Conservation (phyloP, 1,140 invertebrate species). For the Lepeophtheirus salmonis region DNA sequence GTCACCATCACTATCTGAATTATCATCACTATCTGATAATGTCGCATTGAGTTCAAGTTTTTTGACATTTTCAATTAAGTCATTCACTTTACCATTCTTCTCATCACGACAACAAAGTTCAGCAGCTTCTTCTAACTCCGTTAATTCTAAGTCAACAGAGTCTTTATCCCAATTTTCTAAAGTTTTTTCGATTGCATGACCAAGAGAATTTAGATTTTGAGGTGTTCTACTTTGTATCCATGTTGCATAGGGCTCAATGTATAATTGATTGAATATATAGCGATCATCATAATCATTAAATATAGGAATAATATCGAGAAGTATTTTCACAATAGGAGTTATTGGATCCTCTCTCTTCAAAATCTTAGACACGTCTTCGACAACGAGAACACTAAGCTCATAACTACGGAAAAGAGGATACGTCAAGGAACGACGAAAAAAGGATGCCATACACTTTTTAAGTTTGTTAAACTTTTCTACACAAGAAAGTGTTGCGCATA, state of each 20-base stretch:
- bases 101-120: not conserved
- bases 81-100: too few species aligned
- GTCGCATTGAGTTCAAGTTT: not conserved
- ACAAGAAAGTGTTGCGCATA: slow-evolving; percentile 1
- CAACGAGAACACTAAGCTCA: not conserved
- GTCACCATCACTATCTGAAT: too few species aligned
- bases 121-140: not conserved
- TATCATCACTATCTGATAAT: not conserved
- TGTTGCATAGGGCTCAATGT: not conserved
- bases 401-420: not conserved
- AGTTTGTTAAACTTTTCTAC: not conserved
- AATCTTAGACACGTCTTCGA: not conserved
- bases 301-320: not conserved
- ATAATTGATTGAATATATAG: slow-evolving; percentile 5
- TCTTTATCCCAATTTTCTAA: not conserved
- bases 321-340: not conserved
- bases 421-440: not conserved
- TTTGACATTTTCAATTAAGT: not conserved
- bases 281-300: not conserved
- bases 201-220: too few species aligned
- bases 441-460: not conserved
- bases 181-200: too few species aligned
- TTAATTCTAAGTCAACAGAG: not conserved
- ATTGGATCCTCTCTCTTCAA: not conserved
- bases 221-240: slow-evolving; percentile 2